Conservation (phyloP, 2,113 vertebrate species). For the Brevimyrus niger region DNA sequence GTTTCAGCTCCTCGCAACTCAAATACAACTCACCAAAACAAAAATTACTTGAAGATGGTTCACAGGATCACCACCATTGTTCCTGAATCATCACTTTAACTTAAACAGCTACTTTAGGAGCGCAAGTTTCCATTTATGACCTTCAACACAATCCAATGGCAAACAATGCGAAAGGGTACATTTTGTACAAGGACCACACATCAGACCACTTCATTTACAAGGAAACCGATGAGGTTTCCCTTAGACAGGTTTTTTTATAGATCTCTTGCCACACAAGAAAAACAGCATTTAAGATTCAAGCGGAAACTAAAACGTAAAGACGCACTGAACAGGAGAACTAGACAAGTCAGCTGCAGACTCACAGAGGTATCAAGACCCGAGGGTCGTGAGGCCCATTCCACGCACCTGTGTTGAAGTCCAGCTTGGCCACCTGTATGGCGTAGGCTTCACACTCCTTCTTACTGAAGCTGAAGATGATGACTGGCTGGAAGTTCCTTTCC, state of each 20-base stretch:
- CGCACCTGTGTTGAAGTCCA: conserved; percentile 92
- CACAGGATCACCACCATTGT: neutral
- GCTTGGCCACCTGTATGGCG: conserved; percentile 91
- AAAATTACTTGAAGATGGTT: neutral
- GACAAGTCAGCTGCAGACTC: neutral
- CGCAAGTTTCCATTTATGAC: neutral
- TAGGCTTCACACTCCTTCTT: conserved; percentile 98
- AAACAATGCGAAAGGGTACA: neutral
- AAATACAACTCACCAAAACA: neutral
- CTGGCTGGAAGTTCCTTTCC: conserved; percentile 98
- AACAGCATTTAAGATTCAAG: neutral
- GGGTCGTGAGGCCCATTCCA: neutral
- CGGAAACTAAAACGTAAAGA: neutral
- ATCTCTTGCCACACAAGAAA: neutral
- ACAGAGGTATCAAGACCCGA: neutral
- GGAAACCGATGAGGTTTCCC: neutral
- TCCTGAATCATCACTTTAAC: neutral
- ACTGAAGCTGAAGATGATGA: conserved; percentile 99
- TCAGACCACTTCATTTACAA: neutral
- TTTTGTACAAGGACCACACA: neutral
- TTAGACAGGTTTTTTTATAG: neutral
- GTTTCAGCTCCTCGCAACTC: neutral
- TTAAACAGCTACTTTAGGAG: neutral
- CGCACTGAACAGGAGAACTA: neutral
- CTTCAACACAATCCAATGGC: neutral